Evolutionary conservation across 2,113 vertebrate species (phyloP), one percentile per base, ranked within the genome.

Genomic region (Athene cunicularia): DNA sequence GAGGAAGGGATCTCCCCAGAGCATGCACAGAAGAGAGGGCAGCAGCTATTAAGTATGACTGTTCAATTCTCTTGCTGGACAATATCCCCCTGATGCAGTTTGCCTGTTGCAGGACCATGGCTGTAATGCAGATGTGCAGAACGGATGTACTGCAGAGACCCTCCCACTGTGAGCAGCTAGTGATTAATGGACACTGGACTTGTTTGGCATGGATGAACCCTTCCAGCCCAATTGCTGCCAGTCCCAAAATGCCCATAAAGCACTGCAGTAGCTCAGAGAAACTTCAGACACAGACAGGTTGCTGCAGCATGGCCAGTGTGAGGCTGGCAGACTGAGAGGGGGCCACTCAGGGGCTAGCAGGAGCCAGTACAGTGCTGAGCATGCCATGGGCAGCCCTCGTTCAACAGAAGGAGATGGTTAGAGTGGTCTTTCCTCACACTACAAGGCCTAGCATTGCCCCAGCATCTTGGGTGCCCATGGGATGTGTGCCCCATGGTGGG

Each of bases 151-250:
- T 27, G 35, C 45, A 47, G 67, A 33, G 53, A 23, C 66, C 37
- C 32, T 41, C 1, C 0, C 1, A 5, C 56, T 52, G 30, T 0
- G 0, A 45, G 45, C 1, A 1, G 32, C 27, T 60, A 17, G 37
- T 13, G 21, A 21, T 8, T 17, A 8, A 8, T 11, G 37, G n/a
- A 4, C 47, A 8, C 10, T 23, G 67, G 43, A 17, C 14, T 11
- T 22, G 19, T 24, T 53, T 53, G 82, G 23, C 28, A 45, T 53
- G 91, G 50, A 15, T 35, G 33, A 63, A 41, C 70, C 47, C 28
- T 77, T 26, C 27, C 77, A 73, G 35, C 12, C 37, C 0, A 0
- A 21, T 8, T 56, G 50, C 63, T 23, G 23, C 47, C 9, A 3
- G n/a, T 21, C 14, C 41, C 27, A 32, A 66, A 47, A 43, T 37